These are phyloP conservation scores for Hypanus sabinus DNA, from an alignment of 2,113 vertebrate genomes.

Conservation along the genomic window DNA sequence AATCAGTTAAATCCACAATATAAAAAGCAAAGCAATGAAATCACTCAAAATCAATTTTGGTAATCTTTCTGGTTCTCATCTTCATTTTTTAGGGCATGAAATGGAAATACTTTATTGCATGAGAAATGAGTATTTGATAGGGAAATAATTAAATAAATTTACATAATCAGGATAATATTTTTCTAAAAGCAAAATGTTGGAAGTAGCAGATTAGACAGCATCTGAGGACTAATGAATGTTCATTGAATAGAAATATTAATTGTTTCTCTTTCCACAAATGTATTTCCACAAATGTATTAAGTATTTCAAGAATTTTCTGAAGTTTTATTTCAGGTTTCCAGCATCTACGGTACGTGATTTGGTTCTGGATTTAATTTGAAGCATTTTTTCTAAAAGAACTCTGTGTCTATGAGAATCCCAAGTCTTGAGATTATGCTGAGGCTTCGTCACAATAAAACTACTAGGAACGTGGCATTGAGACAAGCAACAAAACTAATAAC, in stretches of 20 bases:
- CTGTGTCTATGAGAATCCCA: background rate
- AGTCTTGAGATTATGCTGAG: background rate
- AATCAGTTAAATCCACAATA: background rate
- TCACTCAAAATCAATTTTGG: background rate
- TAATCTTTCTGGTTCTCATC: background rate
- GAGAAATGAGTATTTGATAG: background rate
- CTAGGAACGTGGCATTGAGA: background rate
- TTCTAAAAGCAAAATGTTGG: too few species aligned
- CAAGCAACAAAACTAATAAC: background rate
- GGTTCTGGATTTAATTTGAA: background rate
- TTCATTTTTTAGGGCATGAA: background rate
- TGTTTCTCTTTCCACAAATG: too few species aligned
- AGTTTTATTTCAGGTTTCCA: too few species aligned
- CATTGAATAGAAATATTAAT: too few species aligned
- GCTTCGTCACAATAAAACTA: background rate
- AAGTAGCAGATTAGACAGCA: too few species aligned
- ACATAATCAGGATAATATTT: too few species aligned
- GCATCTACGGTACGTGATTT: too few species aligned
- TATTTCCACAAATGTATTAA: too few species aligned
- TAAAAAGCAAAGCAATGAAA: background rate
- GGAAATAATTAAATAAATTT: background rate
- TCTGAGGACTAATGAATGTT: too few species aligned
- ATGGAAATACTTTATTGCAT: background rate
- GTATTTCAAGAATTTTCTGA: too few species aligned
- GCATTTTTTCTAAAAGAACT: background rate